Base-by-base conservation (phyloP, 2,113 vertebrate species). In the Coryphaenoides rupestris region DNA sequence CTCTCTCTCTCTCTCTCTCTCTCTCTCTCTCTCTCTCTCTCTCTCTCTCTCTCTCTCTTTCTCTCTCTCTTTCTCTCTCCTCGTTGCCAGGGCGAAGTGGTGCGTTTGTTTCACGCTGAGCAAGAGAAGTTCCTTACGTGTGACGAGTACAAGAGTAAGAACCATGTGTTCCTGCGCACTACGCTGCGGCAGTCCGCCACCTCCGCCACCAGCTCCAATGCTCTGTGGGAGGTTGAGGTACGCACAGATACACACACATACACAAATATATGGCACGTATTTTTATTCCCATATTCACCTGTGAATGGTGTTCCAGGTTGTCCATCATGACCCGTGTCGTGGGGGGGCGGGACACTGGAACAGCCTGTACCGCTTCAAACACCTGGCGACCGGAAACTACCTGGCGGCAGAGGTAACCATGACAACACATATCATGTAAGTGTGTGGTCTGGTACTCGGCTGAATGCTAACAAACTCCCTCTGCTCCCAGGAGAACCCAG, bases 61-160 rank as follows among this genome's bases (percentile, higher is more conserved):
- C 26, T 21, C 24, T 45, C 19, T 50, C 64, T 21, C 12, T n/a
- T n/a, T n/a, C n/a, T n/a, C n/a, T n/a, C 49, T 1, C 40, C 21
- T 19, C 17, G 21, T 53, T 62, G 0, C 15, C 82, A 99, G 96
- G 96, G 96, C 2, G 96, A 98, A 0, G 96, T 99, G 65, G 96
- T 99, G 24, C 92, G 96, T 50, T 84, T 98, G 63, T 98, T 99
- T 83, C 96, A 99, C 0, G 96, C 96, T 0, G 96, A 99, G 87
- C 96, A 98, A 86, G 96, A 99, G 76, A 99, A 99, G 89, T 99
- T 99, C 76, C 90, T 99, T 70, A 99, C 96, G 0, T 99, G 96
- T 0, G 96, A 99, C 0, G 95, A 97, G 76, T 98, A 99, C 81
- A 96, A 92, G 69, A 82, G 83, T 80, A 94, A 92, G 67, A 87